A percentile compares a stretch with the other conserved stretches of the same genome.
These are phyloP conservation scores for Perdita meconis DNA, from an alignment of 2,888 invertebrate species.

Conservation along the genomic window DNA sequence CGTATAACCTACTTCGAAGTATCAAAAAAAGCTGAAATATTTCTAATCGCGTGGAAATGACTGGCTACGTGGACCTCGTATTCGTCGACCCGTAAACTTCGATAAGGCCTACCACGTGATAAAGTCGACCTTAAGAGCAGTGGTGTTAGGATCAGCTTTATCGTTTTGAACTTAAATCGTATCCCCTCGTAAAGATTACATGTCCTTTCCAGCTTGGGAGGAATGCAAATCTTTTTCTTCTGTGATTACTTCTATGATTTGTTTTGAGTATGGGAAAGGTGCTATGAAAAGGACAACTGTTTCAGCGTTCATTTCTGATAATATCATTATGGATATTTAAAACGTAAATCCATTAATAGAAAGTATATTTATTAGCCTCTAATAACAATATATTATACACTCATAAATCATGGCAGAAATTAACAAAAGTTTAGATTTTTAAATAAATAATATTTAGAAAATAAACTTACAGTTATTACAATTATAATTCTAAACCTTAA, in stretches of 20 bases:
- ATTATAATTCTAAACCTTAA: too few species aligned
- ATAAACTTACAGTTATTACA: too few species aligned
- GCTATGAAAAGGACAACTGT: too few species aligned
- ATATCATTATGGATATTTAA: too few species aligned
- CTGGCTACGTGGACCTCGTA: constrained; percentile 38
- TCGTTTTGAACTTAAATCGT: constrained; percentile 49
- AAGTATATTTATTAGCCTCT: too few species aligned
- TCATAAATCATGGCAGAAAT: too few species aligned
- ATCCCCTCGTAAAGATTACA: constrained; percentile 1
- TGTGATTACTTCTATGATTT: constrained; percentile 3
- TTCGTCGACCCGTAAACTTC: constrained; percentile 69
- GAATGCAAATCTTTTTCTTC: background rate
- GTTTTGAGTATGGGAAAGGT: too few species aligned
- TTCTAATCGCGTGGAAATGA: constrained; percentile 57
- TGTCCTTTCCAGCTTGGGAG: constrained; percentile 10
- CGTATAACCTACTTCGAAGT: constrained; percentile 10
- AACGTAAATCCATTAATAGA: too few species aligned
- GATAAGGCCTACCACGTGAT: constrained; percentile 67
- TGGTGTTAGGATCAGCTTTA: constrained; percentile 47
- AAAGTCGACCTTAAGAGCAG: constrained; percentile 57
- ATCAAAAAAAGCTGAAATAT: constrained; percentile 30
- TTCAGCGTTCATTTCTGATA: too few species aligned
- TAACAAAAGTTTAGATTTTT: too few species aligned
- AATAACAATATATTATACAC: too few species aligned
- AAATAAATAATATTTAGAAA: too few species aligned